phyloP scores from a whole-genome alignment of 1,140 invertebrate genomes.

The Cepaea nemoralis region DNA sequence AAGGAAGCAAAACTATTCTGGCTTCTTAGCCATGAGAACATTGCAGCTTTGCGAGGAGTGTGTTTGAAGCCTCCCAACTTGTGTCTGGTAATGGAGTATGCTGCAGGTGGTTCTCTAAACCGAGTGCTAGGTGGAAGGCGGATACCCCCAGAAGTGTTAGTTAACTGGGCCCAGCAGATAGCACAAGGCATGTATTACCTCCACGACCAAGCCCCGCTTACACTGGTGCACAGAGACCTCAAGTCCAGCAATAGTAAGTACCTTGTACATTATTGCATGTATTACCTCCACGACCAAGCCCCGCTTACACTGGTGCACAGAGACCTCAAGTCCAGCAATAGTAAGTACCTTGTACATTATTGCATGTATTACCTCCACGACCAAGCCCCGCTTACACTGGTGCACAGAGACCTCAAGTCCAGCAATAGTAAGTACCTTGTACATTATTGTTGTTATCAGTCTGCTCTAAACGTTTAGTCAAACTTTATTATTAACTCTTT shows the following conservation, averaged over 20 bases:
- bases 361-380: conserved; percentile 78
- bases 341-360: conserved; percentile 76
- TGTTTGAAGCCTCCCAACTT: conserved; percentile 92
- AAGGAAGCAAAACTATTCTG: conserved; percentile 96
- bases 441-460: too few relatives aligned
- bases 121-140: conserved; percentile 85
- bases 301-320: conserved; percentile 94
- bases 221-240: conserved; percentile 93
- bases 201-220: conserved; percentile 91
- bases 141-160: conserved; percentile 91
- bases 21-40: conserved; percentile 92
- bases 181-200: conserved; percentile 96
- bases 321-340: conserved; percentile 97
- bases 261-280: background rate
- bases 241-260: conserved; percentile 96
- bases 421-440: conserved; percentile 86
- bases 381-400: conserved; percentile 90
- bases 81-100: conserved; percentile 96
- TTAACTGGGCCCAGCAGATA: conserved; percentile 97
- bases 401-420: conserved; percentile 96
- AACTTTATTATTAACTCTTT: too few relatives aligned
- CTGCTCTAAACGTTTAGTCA: too few relatives aligned
- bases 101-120: conserved; percentile 92
- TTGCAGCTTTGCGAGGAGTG: conserved; percentile 92
- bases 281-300: conserved; percentile 84